phyloP scores from a whole-genome alignment of 1,140 invertebrate species.

The Listronotus oregonensis region DNA sequence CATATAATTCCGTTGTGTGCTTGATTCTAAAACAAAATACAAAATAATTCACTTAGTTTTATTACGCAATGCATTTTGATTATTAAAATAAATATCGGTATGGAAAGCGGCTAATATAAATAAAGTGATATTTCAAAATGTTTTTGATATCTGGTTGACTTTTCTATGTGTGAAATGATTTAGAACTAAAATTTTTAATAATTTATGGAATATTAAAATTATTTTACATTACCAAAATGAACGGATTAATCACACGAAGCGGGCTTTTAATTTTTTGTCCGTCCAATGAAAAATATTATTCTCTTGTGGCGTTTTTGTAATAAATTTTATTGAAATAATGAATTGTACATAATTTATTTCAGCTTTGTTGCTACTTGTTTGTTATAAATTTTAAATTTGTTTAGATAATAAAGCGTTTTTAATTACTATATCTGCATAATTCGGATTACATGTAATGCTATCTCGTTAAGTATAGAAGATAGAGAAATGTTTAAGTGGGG shows the following conservation, averaged over 20 bases:
- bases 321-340: constrained; percentile 6
- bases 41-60: constrained; percentile 12
- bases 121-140: constrained; percentile 34
- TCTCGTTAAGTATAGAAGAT: too few species aligned
- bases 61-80: constrained; percentile 3
- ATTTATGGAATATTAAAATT: constrained; percentile 37
- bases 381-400: too few species aligned
- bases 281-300: constrained; percentile 23
- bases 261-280: constrained; percentile 26
- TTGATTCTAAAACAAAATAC: not conserved
- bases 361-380: constrained; percentile 1
- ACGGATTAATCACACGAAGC: constrained; percentile 27
- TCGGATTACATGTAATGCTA: too few species aligned
- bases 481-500: too few species aligned
- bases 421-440: too few species aligned
- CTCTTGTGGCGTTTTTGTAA: constrained; percentile 11
- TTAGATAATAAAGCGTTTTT: too few species aligned
- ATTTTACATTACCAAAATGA: constrained; percentile 35
- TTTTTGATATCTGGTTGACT: constrained; percentile 33
- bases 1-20: too few species aligned
- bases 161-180: constrained; percentile 26
- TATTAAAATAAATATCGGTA: constrained; percentile 6
- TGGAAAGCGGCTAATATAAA: constrained; percentile 19
- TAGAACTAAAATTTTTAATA: constrained; percentile 25
- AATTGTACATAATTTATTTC: constrained; percentile 8